Percentiles rank a stretch among this genome's conserved stretches.
Evolutionary conservation across 2,888 invertebrate genomes (phyloP).

Genomic region (Acrobasis suavella): DNA sequence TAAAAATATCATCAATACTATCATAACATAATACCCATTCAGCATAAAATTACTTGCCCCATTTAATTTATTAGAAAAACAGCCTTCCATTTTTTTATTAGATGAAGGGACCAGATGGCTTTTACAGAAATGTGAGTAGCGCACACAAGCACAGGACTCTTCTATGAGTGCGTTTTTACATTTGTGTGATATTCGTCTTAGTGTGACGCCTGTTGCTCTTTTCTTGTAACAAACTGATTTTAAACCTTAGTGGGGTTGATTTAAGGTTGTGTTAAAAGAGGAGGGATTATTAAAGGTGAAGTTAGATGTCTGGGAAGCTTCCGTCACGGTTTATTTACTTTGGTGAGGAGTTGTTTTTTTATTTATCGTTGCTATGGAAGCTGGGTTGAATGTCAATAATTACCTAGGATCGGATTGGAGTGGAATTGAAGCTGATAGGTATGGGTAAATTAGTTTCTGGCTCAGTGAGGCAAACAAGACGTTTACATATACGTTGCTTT

Average conservation of each 20-base stretch:
- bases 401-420: not conserved
- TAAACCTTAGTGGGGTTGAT: not conserved
- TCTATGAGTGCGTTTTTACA: not conserved
- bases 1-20: not conserved
- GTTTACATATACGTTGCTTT: not conserved
- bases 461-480: not conserved
- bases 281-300: not conserved
- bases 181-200: conserved; percentile 22
- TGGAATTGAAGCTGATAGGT: not conserved
- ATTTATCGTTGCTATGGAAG: not conserved
- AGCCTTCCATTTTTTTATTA: conserved; percentile 29
- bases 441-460: not conserved
- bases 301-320: conserved; percentile 8
- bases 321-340: conserved; percentile 17
- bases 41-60: conserved; percentile 9
- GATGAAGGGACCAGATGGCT: conserved; percentile 29
- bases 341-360: not conserved
- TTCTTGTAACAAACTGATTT: not conserved
- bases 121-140: conserved; percentile 21
- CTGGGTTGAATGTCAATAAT: not conserved
- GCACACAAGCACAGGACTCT: not conserved
- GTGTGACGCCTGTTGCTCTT: conserved; percentile 31
- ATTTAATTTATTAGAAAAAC: conserved; percentile 40
- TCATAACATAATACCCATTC: not conserved
- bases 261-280: conserved; percentile 6